Evolutionary conservation across 2,113 vertebrate genomes (phyloP).

Genomic region (Oncorhynchus nerka): DNA sequence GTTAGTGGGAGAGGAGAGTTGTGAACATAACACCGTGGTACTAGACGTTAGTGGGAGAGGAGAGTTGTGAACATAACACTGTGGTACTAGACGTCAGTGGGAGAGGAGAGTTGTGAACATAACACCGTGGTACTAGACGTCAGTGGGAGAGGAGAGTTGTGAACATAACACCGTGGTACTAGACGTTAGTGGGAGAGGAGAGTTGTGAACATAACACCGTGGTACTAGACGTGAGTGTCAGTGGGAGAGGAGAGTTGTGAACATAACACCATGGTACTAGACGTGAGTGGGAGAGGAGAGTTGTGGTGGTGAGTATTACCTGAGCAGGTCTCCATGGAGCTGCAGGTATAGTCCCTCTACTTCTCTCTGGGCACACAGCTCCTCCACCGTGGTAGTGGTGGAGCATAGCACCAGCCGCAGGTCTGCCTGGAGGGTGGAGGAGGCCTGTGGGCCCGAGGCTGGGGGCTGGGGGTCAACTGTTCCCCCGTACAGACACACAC

Average conservation of each 20-base stretch:
- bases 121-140: background rate
- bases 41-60: background rate
- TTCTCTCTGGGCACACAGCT: conserved; percentile 84
- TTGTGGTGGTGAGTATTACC: conserved; percentile 70
- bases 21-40: background rate
- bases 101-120: background rate
- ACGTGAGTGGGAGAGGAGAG: background rate
- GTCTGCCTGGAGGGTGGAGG: conserved; percentile 76
- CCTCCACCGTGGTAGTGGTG: conserved; percentile 83
- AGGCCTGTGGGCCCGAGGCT: conserved; percentile 62
- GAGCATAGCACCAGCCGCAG: conserved; percentile 89
- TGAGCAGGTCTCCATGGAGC: conserved; percentile 91
- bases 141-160: background rate
- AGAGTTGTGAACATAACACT: background rate
- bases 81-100: background rate
- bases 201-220: background rate
- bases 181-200: background rate
- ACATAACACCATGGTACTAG: background rate
- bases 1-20: background rate
- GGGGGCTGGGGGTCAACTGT: conserved; percentile 65
- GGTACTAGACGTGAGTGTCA: background rate
- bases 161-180: background rate
- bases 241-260: background rate
- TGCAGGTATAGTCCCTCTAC: conserved; percentile 84
- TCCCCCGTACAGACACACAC: conserved; percentile 83